Evolutionary conservation across 2,888 invertebrate genomes (phyloP), one percentile per base, ranked within the genome.

Genomic region (Bruchidius siliquastri): DNA sequence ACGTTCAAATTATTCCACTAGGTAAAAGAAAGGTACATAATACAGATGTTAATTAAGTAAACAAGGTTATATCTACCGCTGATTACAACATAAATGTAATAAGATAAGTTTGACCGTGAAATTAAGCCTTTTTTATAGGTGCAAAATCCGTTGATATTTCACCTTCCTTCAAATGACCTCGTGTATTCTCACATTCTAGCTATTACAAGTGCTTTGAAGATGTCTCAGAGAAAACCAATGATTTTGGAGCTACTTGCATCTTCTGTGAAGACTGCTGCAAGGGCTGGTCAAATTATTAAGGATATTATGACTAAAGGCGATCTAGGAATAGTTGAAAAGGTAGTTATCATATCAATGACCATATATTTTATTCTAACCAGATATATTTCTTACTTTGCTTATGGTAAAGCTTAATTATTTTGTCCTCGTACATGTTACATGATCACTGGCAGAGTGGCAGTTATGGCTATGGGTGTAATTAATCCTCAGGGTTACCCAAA

Each of bases 241-340:
- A 86, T 96, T 80, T 88, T 94, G 78, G 89, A 92, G 76, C 83
- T 96, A 74, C 87, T 96, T 72, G 94, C 95, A 67, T 92, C 94
- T 20, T 94, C 96, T 30, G 92, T 94, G 26, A 90, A 90, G 69
- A 93, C 94, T 30, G 95, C 96, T 0, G 90, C 91, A 79, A 90
- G 93, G 81, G 97, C 97, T 77, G 97, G 97, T 0, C 91, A 91
- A 87, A 96, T 98, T 75, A 95, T 98, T 71, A 89, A 96, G 78
- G 96, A 97, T 89, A 92, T 98, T 69, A 92, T 98, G 91, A 92
- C 90, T 79, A 92, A 92, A 84, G 98, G 98, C 69, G 94, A 97
- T 81, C 88, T 98, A 69, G 96, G 94, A 73, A 97, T 98, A 80
- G 91, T 98, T 20, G 96, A 97, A 82, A 98, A 98, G 91, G 95